Evolutionary conservation across 2,888 invertebrate species (phyloP), one percentile per base, ranked within the genome.

Genomic region (Cotesia congregata): DNA sequence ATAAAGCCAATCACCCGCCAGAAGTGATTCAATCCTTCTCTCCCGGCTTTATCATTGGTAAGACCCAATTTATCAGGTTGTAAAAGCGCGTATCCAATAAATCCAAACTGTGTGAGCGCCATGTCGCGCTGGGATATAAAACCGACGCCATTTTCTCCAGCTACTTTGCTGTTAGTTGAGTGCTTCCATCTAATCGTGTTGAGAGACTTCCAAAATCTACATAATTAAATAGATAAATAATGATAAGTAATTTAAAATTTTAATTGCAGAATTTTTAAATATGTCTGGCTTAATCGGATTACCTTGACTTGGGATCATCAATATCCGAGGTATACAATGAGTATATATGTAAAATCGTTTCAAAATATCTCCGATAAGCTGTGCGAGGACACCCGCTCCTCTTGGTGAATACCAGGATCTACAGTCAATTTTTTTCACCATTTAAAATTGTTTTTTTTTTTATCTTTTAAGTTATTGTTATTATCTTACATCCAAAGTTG

Each of bases 101-200:
- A 97, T 1, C 95, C 96, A 85, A 95, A 95, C 88, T 95, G 95
- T 0, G 97, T 96, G 6, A 97, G 87, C 0, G 94, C 94, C 91
- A 97, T 92, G 86, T 97, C 96, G 79, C 93, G 92, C 86, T 97
- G 96, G 0, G 93, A 93, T 38, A 97, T 93, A 17, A 90, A 90
- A 0, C 92, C 92, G 0, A 88, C 79, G 1, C 91, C 85, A 0
- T 86, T 86, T 1, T 88, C 83, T 2, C 85, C 82, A 7, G 91
- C 88, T 74, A 89, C 88, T 30, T 91, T 90, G 67, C 92, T 92
- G 0, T 92, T 92, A 0, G 90, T 90, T 4, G 92, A 86, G 84
- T 96, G 95, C 0, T 93, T 92, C 64, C 90, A 90, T 59, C 94
- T 91, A 0, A 95, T 94, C 2, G 91, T 87, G 76, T 91, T 88